Conservation (phyloP, 2,888 invertebrate genomes). For the Rhamnusium bicolor region DNA sequence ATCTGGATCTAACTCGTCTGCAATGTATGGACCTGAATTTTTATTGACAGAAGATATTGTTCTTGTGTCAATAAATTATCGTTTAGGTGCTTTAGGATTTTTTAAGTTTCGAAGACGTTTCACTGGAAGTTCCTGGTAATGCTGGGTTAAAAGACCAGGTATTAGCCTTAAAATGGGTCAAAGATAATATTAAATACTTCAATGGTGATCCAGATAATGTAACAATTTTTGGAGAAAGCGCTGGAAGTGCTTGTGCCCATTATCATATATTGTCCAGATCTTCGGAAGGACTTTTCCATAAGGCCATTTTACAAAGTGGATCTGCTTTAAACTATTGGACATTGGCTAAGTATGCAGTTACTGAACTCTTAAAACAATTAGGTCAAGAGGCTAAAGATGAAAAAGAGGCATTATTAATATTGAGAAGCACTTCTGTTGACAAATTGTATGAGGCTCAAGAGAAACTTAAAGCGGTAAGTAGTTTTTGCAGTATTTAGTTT, state of each 20-base stretch:
- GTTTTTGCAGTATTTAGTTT: background rate
- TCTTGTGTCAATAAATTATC: slow-evolving; percentile 71
- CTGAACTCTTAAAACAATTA: slow-evolving; percentile 36
- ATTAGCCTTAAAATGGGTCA: slow-evolving; percentile 72
- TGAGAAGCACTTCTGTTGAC: slow-evolving; percentile 65
- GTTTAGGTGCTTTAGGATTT: slow-evolving; percentile 72
- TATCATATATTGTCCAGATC: slow-evolving; percentile 71
- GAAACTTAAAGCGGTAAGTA: background rate
- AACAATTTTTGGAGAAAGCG: slow-evolving; percentile 73
- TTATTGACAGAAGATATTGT: slow-evolving; percentile 71
- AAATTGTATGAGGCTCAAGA: slow-evolving; percentile 42
- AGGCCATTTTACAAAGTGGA: slow-evolving; percentile 58
- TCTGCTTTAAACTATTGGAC: slow-evolving; percentile 52
- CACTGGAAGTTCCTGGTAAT: slow-evolving; percentile 72
- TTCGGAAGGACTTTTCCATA: slow-evolving; percentile 63
- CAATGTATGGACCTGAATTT: slow-evolving; percentile 68
- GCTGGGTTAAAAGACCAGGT: slow-evolving; percentile 73
- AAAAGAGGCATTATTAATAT: slow-evolving; percentile 65
- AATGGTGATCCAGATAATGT: slow-evolving; percentile 72
- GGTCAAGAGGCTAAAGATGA: slow-evolving; percentile 63
- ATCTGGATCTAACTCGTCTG: slow-evolving; percentile 66
- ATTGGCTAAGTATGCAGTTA: slow-evolving; percentile 43
- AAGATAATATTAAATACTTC: slow-evolving; percentile 70
- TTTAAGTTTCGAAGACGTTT: slow-evolving; percentile 69
- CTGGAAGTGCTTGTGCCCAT: slow-evolving; percentile 71